These are phyloP conservation scores for Caenorhabditis sp. DNA, from an alignment of 2,888 invertebrate genomes.

Conservation along the genomic window DNA sequence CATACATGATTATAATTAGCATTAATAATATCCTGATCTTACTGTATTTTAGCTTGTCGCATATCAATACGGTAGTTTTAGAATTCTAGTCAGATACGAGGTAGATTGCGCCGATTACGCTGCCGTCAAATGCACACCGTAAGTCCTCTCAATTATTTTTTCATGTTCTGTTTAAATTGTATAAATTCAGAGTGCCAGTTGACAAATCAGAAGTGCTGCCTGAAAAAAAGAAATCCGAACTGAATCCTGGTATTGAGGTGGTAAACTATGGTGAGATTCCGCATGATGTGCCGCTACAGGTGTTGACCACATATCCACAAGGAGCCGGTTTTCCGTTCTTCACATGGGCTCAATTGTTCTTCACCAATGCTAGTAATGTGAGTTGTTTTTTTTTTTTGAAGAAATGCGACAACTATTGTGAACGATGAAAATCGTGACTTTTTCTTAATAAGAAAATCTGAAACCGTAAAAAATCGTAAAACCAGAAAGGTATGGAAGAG, in stretches of 20 bases:
- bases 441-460: too few species aligned
- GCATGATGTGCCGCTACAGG: slow-evolving; percentile 56
- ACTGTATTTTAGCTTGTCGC: slow-evolving; percentile 58
- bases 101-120: slow-evolving; percentile 70
- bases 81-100: slow-evolving; percentile 69
- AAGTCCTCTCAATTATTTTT: too few species aligned
- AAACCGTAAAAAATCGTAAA: too few species aligned
- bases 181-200: slow-evolving; percentile 51
- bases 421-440: too few species aligned
- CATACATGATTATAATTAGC: too few species aligned
- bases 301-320: slow-evolving; percentile 69
- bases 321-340: slow-evolving; percentile 70
- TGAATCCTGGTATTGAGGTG: slow-evolving; percentile 59
- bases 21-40: too few species aligned
- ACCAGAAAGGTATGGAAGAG: too few species aligned
- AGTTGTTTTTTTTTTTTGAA: background rate
- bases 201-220: slow-evolving; percentile 59
- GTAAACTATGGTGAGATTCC: slow-evolving; percentile 59
- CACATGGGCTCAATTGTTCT: slow-evolving; percentile 71
- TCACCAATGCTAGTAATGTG: slow-evolving; percentile 62
- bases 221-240: slow-evolving; percentile 56
- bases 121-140: slow-evolving; percentile 58
- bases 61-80: slow-evolving; percentile 68
- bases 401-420: too few species aligned
- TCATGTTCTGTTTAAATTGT: too few species aligned